Percentiles rank a stretch among this genome's conserved stretches.
Conservation (phyloP, 2,888 invertebrate species). For the Pterobdella sp. region DNA sequence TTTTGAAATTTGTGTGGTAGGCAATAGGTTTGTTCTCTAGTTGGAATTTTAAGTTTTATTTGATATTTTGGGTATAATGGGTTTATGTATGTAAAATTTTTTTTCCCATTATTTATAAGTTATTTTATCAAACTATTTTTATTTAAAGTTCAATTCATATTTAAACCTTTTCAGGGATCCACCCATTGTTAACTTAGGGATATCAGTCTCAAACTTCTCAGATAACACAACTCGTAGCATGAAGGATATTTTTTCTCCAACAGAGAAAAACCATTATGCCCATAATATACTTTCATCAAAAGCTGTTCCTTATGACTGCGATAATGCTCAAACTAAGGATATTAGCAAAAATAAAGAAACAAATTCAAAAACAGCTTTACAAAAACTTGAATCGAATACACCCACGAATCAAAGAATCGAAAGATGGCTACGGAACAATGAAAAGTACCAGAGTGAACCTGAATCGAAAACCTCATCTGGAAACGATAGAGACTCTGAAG, state of each 20-base stretch:
- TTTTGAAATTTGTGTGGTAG: too few relatives aligned
- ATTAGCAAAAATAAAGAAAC: background rate
- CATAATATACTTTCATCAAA: background rate
- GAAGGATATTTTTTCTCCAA: background rate
- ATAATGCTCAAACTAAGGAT: background rate
- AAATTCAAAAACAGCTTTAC: background rate
- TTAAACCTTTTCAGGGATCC: constrained; percentile 53
- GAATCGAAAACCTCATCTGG: background rate
- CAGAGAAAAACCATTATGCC: background rate
- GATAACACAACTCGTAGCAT: constrained; percentile 19
- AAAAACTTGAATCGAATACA: background rate
- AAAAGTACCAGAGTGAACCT: background rate
- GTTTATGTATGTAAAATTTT: too few relatives aligned
- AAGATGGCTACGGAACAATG: constrained; percentile 5
- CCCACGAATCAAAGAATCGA: background rate
- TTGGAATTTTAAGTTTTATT: too few relatives aligned
- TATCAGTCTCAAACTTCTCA: constrained; percentile 69
- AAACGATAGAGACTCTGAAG: background rate
- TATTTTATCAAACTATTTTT: too few relatives aligned
- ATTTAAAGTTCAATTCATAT: too few relatives aligned
- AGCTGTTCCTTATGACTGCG: background rate
- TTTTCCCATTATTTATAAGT: too few relatives aligned
- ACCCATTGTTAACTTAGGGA: constrained; percentile 64
- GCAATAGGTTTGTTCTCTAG: too few relatives aligned
- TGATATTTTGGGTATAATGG: too few relatives aligned